Percentiles rank a stretch among this genome's conserved stretches.
phyloP scores from a whole-genome alignment of 2,113 vertebrate species.

The Pollimyrus isidori region DNA sequence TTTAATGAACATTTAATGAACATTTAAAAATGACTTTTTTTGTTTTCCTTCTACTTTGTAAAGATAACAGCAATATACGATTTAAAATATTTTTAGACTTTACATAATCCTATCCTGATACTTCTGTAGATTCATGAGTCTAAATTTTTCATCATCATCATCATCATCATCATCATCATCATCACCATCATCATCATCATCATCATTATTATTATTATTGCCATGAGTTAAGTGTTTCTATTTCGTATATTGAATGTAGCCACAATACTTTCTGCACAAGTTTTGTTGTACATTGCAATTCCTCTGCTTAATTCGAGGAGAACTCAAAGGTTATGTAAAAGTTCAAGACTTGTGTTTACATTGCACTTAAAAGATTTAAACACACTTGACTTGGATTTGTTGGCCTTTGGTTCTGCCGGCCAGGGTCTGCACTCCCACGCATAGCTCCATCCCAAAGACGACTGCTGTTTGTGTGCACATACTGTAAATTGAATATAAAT shows the following conservation, averaged over 20 bases:
- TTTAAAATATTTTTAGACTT: background rate
- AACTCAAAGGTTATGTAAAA: background rate
- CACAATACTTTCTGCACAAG: background rate
- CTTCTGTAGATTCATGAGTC: background rate
- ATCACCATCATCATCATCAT: too few relatives aligned
- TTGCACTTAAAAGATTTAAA: slow-evolving; percentile 21
- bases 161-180: background rate
- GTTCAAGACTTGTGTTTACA: slow-evolving; percentile 19
- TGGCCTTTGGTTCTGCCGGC: background rate
- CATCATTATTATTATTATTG: background rate
- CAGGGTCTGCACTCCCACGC: background rate
- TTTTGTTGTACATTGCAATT: background rate
- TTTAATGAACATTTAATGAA: background rate
- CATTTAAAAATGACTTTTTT: background rate
- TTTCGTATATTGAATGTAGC: background rate
- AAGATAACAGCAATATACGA: background rate
- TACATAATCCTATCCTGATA: background rate
- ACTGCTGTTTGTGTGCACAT: slow-evolving; percentile 3
- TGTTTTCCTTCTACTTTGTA: background rate
- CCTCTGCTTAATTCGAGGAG: background rate
- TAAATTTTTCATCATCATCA: background rate
- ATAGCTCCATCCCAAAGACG: background rate
- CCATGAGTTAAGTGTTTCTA: background rate
- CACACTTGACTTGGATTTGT: slow-evolving; percentile 15
- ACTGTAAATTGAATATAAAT: slow-evolving; percentile 16